Evolutionary conservation across 2,888 invertebrate genomes (phyloP).

Genomic region (Lycia hirtaria): DNA sequence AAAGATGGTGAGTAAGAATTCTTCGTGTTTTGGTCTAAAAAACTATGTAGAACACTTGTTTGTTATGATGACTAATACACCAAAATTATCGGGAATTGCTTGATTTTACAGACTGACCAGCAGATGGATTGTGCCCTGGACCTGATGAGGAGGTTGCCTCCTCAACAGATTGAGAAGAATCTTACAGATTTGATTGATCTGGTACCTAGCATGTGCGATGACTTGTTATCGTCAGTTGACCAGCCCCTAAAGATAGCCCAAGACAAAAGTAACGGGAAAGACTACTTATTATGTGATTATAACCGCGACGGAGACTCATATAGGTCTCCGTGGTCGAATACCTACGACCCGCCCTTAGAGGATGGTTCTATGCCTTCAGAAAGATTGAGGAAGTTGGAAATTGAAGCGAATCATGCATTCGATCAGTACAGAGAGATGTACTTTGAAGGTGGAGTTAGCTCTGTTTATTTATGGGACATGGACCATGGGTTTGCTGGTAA

Average conservation of each 20-base stretch:
- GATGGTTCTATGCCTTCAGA: slow-evolving; percentile 99
- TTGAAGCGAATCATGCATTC: slow-evolving; percentile 99
- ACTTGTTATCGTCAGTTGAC: slow-evolving; percentile 98
- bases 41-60: slow-evolving; percentile 47
- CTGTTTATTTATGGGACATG: slow-evolving; percentile 99
- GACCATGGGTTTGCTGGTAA: slow-evolving; percentile 98
- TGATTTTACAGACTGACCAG: slow-evolving; percentile 91
- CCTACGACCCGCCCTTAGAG: slow-evolving; percentile 98
- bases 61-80: slow-evolving; percentile 81
- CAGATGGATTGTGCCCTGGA: slow-evolving; percentile 99
- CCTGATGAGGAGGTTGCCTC: slow-evolving; percentile 99
- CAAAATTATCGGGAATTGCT: slow-evolving; percentile 51
- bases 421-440: slow-evolving; percentile 99
- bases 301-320: slow-evolving; percentile 99
- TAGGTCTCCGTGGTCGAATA: slow-evolving; percentile 99
- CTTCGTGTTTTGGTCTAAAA: slow-evolving; percentile 23
- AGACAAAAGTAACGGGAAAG: slow-evolving; percentile 97
- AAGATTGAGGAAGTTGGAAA: slow-evolving; percentile 96
- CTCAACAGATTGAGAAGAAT: slow-evolving; percentile 99
- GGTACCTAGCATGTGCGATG: slow-evolving; percentile 98
- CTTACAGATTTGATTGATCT: slow-evolving; percentile 98
- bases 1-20: slow-evolving; percentile 58
- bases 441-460: slow-evolving; percentile 99
- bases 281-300: slow-evolving; percentile 99
- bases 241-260: slow-evolving; percentile 99